Evolutionary conservation across 2,888 invertebrate species (phyloP).

Genomic region (Drosophila hamatofila): DNA sequence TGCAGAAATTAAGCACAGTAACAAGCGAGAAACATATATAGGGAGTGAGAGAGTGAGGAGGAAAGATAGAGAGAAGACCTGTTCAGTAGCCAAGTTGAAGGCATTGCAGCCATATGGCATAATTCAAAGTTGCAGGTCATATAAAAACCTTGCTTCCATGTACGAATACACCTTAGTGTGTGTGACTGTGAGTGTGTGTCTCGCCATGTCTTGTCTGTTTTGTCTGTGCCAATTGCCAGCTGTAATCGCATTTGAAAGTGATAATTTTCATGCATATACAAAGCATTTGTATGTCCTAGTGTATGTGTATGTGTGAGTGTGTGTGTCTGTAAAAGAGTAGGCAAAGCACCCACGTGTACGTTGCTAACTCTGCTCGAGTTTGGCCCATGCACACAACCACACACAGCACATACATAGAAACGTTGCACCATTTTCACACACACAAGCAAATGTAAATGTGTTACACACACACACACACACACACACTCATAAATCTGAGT

Average conservation of each 20-base stretch:
- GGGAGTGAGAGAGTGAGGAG: neutral
- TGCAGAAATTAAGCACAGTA: conserved; percentile 10
- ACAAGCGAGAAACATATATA: neutral
- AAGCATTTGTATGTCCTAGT: conserved; percentile 10
- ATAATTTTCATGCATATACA: conserved; percentile 65
- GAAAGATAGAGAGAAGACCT: conserved; percentile 14
- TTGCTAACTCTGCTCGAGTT: conserved; percentile 27
- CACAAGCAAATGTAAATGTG: neutral
- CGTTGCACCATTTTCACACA: conserved; percentile 4
- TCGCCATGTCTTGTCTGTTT: conserved; percentile 1
- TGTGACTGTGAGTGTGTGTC: conserved; percentile 6
- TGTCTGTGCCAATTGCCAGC: conserved; percentile 40
- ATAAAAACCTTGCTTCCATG: conserved; percentile 37
- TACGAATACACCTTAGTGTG: conserved; percentile 19
- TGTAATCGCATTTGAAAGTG: conserved; percentile 67
- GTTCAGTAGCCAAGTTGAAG: conserved; percentile 27
- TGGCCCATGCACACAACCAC: conserved; percentile 12
- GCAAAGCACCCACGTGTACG: conserved; percentile 30
- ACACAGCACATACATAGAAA: neutral
- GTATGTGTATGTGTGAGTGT: conserved; percentile 7
- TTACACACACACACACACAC: neutral
- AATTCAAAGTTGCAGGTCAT: conserved; percentile 31
- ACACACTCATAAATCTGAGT: neutral
- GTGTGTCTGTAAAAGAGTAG: neutral
- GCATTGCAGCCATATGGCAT: conserved; percentile 31